Evolutionary conservation across 2,797 vertebrate species (phyloP).

Genomic region (Erethizon dorsatum): DNA sequence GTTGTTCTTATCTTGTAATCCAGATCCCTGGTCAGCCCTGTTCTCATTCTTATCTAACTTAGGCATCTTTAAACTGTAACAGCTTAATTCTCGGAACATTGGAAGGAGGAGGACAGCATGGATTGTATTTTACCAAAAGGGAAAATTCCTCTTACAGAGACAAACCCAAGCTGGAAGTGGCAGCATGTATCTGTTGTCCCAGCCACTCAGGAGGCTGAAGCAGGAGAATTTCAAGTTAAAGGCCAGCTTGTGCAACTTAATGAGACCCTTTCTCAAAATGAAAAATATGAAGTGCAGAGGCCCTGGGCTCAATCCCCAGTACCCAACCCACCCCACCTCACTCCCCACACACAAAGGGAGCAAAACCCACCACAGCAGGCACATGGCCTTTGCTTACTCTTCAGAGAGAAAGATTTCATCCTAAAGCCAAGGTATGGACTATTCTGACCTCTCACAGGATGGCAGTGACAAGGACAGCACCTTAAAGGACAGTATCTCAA

Average conservation of each 20-base stretch:
- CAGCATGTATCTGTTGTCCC: background rate
- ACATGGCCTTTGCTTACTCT: background rate
- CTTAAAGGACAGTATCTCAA: background rate
- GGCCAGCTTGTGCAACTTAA: background rate
- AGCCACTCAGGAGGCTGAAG: background rate
- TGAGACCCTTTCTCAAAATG: background rate
- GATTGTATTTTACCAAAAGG: no score
- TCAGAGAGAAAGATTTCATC: background rate
- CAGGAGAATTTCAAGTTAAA: background rate
- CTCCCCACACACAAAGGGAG: background rate
- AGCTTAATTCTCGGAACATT: no score
- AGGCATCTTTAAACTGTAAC: no score
- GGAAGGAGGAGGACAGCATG: no score
- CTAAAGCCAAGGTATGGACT: background rate
- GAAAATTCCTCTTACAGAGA: no score
- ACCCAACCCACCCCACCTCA: background rate
- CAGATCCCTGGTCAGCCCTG: no score
- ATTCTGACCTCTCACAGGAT: background rate
- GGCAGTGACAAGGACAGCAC: no score
- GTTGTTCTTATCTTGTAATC: no score
- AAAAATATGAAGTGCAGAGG: background rate
- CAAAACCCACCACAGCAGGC: background rate
- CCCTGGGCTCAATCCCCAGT: no score
- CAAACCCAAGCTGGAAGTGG: background rate
- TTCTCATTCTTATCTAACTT: no score